phyloP scores from a whole-genome alignment of 2,797 vertebrate species.

The Alcedo quadribrachys region DNA sequence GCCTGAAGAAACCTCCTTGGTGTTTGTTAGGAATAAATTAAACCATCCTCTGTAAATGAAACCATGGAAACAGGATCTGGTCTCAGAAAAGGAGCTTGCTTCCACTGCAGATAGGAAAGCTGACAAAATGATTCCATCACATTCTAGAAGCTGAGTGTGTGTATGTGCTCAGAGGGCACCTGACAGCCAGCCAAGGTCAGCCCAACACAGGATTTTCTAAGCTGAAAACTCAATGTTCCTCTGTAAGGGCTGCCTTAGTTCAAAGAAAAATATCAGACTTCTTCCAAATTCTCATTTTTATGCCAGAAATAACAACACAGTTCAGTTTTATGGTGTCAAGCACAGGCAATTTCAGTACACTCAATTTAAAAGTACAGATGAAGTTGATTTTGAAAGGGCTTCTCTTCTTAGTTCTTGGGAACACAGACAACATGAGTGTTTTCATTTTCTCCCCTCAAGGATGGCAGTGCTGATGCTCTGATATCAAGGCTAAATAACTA shows the following conservation, averaged over 20 bases:
- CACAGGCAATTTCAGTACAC: background rate
- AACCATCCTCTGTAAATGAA: background rate
- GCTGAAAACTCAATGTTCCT: background rate
- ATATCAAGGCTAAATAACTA: background rate
- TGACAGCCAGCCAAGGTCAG: background rate
- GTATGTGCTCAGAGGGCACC: background rate
- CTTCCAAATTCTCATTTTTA: background rate
- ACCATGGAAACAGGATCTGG: background rate
- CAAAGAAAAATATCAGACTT: background rate
- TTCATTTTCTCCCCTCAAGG: background rate
- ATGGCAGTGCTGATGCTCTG: background rate
- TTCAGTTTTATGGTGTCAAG: background rate
- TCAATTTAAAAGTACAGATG: background rate
- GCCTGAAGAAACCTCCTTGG: background rate
- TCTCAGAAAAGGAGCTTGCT: background rate
- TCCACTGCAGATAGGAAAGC: background rate
- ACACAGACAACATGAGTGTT: background rate
- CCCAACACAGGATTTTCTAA: background rate
- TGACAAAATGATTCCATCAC: background rate
- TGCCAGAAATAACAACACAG: background rate
- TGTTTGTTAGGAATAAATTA: background rate
- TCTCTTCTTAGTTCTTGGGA: background rate
- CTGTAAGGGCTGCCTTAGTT: background rate
- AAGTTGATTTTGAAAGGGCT: background rate
- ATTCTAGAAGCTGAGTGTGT: background rate